Conservation (phyloP, 2,888 invertebrate species). For the Lasioglossum pauxillum region DNA sequence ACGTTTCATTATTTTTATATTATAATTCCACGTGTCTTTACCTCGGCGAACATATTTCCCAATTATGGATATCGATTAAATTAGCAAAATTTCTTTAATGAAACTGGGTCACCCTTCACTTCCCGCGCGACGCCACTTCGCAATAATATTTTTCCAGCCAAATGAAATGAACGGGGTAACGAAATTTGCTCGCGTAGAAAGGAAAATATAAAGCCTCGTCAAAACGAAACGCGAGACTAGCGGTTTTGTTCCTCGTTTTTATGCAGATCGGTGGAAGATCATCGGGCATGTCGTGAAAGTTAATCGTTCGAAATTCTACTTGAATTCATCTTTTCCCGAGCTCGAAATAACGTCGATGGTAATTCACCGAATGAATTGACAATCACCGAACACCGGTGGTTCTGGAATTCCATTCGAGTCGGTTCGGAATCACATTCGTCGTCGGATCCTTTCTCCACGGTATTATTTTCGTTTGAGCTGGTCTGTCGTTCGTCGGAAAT, state of each 20-base stretch:
- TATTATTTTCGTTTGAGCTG: slow-evolving; percentile 35
- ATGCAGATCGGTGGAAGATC: background rate
- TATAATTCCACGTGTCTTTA: background rate
- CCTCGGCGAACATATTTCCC: background rate
- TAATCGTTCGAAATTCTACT: background rate
- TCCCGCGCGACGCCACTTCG: slow-evolving; percentile 8
- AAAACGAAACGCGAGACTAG: background rate
- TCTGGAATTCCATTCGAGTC: slow-evolving; percentile 1
- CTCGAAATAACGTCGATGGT: background rate
- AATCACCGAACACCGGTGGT: background rate
- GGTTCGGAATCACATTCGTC: background rate
- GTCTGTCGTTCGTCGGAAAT: slow-evolving; percentile 20
- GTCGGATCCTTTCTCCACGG: background rate
- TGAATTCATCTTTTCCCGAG: background rate
- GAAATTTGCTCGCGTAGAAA: background rate
- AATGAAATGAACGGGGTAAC: background rate
- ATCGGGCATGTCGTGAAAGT: background rate
- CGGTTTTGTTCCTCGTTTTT: background rate
- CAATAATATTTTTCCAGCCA: background rate
- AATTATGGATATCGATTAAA: background rate
- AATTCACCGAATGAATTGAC: slow-evolving; percentile 13
- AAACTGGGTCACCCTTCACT: background rate
- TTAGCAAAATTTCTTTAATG: background rate
- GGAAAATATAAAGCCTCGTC: background rate
- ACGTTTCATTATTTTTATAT: background rate